Base-by-base conservation (phyloP, 2,113 vertebrate genomes). In the Hydropotes inermis region DNA sequence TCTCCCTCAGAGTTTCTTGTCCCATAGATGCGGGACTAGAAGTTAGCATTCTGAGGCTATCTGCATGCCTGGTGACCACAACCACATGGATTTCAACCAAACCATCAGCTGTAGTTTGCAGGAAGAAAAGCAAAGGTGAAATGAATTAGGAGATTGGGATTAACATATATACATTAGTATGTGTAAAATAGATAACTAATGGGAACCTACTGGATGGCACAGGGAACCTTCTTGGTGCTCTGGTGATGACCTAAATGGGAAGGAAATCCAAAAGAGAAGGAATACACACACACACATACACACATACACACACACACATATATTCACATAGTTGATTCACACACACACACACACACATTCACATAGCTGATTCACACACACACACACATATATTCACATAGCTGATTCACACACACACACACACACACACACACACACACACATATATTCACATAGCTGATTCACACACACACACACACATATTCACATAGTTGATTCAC, bases 31-130 rank as follows among this genome's bases (percentile, higher is more conserved):
- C 50, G 50, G 57, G 87, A 47, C 28, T 27, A 33, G 33, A 17
- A 54, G 6, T 54, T 28, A 27, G 25, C 36, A 87, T 25, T 58
- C 6, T 0, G 2, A 60, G 19, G 36, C 1, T 39, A 7, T 36
- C 14, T 55, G 10, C 3, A 1, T 23, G 43, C 83, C 54, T 16
- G 45, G 23, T 2, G 19, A 55, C 27, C 7, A 27, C 0, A 1
- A 28, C 39, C 9, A 2, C 6, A 0, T 5, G 16, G 28, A 64
- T 52, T 54, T 87, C 78, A 87, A 50, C 21, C 61, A 87, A 30
- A 25, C 39, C 30, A 0, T 14, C 1, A 9, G 23, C 33, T 50
- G 3, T 19, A 15, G 43, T 43, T 91, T 12, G 7, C 21, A 39
- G 30, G 6, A 15, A 39, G 27, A 55, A 14, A 70, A 67, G 14